phyloP scores from a whole-genome alignment of 2,888 invertebrate genomes.

The Pyrocoelia pectoralis region DNA sequence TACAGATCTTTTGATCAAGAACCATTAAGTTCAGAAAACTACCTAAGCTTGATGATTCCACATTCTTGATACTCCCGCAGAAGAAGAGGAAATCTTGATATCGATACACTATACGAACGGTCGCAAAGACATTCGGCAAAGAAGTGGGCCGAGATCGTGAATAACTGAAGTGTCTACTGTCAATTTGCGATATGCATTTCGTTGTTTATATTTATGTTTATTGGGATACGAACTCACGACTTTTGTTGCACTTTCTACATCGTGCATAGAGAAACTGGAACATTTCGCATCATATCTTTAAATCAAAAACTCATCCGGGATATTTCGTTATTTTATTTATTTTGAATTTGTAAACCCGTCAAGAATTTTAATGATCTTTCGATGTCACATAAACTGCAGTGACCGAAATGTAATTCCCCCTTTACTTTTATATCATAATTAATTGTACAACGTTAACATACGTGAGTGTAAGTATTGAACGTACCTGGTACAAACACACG shows the following conservation, averaged over 20 bases:
- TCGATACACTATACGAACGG: slow-evolving; percentile 16
- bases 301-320: slow-evolving; percentile 30
- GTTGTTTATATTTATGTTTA: slow-evolving; percentile 39
- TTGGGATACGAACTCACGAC: slow-evolving; percentile 38
- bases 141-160: slow-evolving; percentile 40
- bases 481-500: no score
- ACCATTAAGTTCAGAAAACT: slow-evolving; percentile 33
- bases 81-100: slow-evolving; percentile 28
- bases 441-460: no score
- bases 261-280: slow-evolving; percentile 39
- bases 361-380: no score
- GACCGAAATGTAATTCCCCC: no score
- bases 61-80: slow-evolving; percentile 32
- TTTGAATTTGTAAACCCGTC: no score
- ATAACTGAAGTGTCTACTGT: slow-evolving; percentile 40
- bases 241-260: slow-evolving; percentile 40
- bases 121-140: slow-evolving; percentile 27
- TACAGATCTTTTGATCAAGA: slow-evolving; percentile 29
- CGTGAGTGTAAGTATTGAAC: no score
- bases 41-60: slow-evolving; percentile 36
- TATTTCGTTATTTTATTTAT: background rate
- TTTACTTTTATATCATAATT: no score
- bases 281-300: slow-evolving; percentile 28
- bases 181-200: slow-evolving; percentile 41
- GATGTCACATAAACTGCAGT: no score